Evolutionary conservation across 2,113 vertebrate genomes (phyloP).

Genomic region (Oryzias woworae): DNA sequence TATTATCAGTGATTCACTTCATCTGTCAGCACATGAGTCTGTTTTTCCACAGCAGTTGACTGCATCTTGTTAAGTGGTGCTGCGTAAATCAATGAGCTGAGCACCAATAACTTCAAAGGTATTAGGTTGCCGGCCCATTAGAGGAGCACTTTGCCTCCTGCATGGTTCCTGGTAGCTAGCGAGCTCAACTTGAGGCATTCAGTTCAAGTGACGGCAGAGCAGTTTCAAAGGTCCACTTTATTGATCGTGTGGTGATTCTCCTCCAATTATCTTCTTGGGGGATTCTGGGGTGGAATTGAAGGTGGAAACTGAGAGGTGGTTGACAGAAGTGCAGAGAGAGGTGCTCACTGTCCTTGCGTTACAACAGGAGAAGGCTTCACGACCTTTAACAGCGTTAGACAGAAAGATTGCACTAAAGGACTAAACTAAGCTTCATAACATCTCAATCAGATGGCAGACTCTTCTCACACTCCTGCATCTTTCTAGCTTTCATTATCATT

Average conservation of each 20-base stretch:
- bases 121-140: constrained; percentile 43
- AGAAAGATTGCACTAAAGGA: too few species aligned
- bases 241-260: constrained; percentile 49
- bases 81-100: constrained; percentile 31
- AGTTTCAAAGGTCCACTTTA: constrained; percentile 33
- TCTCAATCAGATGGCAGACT: too few species aligned
- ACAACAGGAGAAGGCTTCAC: too few species aligned
- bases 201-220: constrained; percentile 32
- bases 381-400: too few species aligned
- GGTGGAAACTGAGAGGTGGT: constrained; percentile 15
- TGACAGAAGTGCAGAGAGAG: constrained; percentile 35
- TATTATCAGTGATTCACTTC: background rate
- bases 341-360: constrained; percentile 3
- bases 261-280: constrained; percentile 32
- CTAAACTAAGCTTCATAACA: too few species aligned
- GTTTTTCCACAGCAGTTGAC: background rate
- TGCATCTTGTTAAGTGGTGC: constrained; percentile 28
- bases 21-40: background rate
- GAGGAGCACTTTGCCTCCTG: constrained; percentile 24
- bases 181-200: constrained; percentile 22
- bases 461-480: too few species aligned
- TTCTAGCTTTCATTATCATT: too few species aligned
- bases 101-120: constrained; percentile 31
- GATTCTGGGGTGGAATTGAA: constrained; percentile 31
- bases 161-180: constrained; percentile 5